phyloP scores from a whole-genome alignment of 2,113 vertebrate species.

The Naja naja region DNA sequence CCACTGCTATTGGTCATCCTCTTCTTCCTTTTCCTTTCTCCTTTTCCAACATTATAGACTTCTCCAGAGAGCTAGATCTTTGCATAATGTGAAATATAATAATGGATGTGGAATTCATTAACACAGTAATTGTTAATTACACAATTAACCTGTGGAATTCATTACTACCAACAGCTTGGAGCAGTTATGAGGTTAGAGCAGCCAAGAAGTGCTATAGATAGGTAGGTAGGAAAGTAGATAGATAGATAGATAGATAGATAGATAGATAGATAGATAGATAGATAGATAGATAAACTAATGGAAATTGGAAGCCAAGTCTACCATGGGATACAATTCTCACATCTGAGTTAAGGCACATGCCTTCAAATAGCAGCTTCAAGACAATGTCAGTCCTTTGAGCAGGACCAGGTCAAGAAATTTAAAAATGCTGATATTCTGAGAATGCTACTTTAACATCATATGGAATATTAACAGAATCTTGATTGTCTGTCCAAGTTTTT shows the following conservation, averaged over 20 bases:
- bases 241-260: too few species aligned
- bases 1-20: not conserved
- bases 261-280: too few species aligned
- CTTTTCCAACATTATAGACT: not conserved
- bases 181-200: not conserved
- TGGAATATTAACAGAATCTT: not conserved
- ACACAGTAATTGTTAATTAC: not conserved
- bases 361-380: not conserved
- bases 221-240: too few species aligned
- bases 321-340: not conserved
- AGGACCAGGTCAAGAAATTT: not conserved
- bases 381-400: not conserved
- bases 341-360: not conserved
- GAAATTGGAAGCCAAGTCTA: not conserved
- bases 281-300: not conserved
- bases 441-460: not conserved
- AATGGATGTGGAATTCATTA: not conserved
- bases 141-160: not conserved
- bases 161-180: not conserved
- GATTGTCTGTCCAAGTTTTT: not conserved
- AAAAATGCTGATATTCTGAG: not conserved
- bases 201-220: too few species aligned
- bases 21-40: not conserved
- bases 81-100: not conserved
- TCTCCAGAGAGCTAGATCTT: not conserved